Percentiles rank a stretch among this genome's conserved stretches.
Conservation (phyloP, 2,797 vertebrate species). For the Poeciliopsis presidionis region DNA sequence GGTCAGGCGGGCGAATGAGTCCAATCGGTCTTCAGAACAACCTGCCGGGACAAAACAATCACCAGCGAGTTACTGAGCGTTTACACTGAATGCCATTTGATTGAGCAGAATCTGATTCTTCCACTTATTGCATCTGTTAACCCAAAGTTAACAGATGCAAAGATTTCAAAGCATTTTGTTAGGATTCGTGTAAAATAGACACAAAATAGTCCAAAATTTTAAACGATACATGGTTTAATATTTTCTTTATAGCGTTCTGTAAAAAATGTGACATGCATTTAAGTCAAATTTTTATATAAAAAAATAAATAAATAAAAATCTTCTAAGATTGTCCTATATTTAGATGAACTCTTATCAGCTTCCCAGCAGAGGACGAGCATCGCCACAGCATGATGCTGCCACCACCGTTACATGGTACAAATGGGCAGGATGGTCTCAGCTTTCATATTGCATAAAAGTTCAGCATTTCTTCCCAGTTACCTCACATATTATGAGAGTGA, state of each 20-base stretch:
- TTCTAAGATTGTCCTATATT: neutral
- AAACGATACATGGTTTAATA: neutral
- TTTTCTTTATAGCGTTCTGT: too few relatives aligned
- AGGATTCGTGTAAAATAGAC: neutral
- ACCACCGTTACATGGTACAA: neutral
- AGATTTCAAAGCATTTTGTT: neutral
- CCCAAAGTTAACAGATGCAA: neutral
- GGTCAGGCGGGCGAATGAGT: conserved; percentile 14
- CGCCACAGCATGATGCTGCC: neutral
- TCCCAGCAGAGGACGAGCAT: neutral
- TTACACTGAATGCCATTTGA: neutral
- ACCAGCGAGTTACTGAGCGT: neutral
- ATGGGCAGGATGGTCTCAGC: neutral
- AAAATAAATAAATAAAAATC: neutral
- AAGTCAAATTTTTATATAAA: neutral
- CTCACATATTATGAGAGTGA: too few relatives aligned
- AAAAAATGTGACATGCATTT: too few relatives aligned
- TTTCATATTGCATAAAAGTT: too few relatives aligned
- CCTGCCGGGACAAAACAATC: conserved; percentile 31
- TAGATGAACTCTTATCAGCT: neutral
- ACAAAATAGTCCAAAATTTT: neutral
- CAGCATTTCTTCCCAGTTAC: too few relatives aligned
- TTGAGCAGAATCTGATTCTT: neutral
- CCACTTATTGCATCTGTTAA: neutral
- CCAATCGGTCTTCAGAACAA: conserved; percentile 31